Percentiles rank a stretch among this genome's conserved stretches.
Conservation (phyloP, 2,888 invertebrate genomes). For the Machimus rusticus region DNA sequence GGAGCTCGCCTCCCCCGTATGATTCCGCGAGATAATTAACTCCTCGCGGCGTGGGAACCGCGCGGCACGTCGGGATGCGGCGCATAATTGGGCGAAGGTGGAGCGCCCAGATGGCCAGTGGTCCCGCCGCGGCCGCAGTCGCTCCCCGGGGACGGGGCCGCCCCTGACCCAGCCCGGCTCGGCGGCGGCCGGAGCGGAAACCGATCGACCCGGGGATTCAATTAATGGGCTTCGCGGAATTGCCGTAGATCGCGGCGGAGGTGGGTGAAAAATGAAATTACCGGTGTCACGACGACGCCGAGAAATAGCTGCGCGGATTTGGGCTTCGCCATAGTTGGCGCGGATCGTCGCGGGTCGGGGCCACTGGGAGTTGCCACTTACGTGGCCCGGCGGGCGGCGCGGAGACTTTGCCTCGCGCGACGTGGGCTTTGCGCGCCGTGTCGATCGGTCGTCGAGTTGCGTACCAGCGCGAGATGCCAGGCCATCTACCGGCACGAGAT, state of each 20-base stretch:
- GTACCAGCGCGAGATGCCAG: neutral
- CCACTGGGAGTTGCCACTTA: conserved; percentile 1
- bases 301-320: conserved; percentile 15
- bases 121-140: neutral
- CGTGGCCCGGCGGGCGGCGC: neutral
- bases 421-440: neutral
- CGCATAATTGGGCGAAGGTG: neutral
- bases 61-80: neutral
- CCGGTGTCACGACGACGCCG: conserved; percentile 20
- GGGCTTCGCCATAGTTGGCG: conserved; percentile 18
- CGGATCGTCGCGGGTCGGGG: neutral
- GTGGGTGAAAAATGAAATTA: conserved; percentile 27
- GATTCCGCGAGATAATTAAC: conserved; percentile 8
- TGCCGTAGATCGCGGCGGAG: neutral
- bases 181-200: neutral
- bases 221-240: neutral
- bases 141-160: neutral
- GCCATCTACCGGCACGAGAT: neutral
- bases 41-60: neutral
- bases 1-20: conserved; percentile 16
- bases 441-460: neutral
- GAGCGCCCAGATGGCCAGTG: neutral
- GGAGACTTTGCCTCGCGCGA: neutral
- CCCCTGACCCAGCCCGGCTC: neutral
- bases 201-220: neutral